These are phyloP conservation scores for Halisarca cf. caerulea DNA, from an alignment of 37 sponge, comb jelly and placozoan genomes.

Conservation along the genomic window DNA sequence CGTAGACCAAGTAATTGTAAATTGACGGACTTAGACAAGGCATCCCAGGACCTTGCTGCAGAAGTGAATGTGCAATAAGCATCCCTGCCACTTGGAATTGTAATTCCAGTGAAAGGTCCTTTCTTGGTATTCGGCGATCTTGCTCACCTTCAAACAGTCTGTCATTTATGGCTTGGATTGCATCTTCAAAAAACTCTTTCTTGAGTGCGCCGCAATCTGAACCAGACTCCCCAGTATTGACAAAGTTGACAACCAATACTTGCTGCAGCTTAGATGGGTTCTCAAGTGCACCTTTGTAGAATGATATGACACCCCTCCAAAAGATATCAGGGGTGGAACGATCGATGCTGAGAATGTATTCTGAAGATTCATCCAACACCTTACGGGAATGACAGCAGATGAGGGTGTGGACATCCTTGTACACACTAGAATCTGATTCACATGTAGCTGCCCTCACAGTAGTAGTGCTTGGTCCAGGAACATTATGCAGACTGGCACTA, in stretches of 20 bases:
- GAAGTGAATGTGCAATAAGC: conserved; percentile 52
- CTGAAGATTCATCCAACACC: too few relatives aligned
- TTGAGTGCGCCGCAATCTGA: conserved; percentile 48
- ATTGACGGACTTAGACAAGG: too few relatives aligned
- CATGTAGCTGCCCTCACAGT: too few relatives aligned
- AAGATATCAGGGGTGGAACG: conserved; percentile 14
- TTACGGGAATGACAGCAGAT: too few relatives aligned
- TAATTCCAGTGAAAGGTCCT: conserved; percentile 33
- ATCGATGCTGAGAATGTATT: conserved; percentile 12
- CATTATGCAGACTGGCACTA: too few relatives aligned
- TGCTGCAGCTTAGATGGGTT: conserved; percentile 25
- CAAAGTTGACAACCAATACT: conserved; percentile 26
- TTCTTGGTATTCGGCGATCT: conserved; percentile 25
- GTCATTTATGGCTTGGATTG: conserved; percentile 4
- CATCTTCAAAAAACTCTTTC: conserved; percentile 52
- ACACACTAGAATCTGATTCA: too few relatives aligned
- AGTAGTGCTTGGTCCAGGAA: too few relatives aligned
- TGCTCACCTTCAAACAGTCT: conserved; percentile 49
- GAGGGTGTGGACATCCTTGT: too few relatives aligned
- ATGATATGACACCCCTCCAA: conserved; percentile 25
- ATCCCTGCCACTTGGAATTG: conserved; percentile 40
- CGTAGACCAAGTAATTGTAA: too few relatives aligned
- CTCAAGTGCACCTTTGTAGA: conserved; percentile 38
- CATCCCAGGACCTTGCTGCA: conserved; percentile 48
- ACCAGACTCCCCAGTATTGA: conserved; percentile 38